Base-by-base conservation (phyloP, 30 jellyfish, hydroid and myxozoan species). In the Clytia hemisphaerica region DNA sequence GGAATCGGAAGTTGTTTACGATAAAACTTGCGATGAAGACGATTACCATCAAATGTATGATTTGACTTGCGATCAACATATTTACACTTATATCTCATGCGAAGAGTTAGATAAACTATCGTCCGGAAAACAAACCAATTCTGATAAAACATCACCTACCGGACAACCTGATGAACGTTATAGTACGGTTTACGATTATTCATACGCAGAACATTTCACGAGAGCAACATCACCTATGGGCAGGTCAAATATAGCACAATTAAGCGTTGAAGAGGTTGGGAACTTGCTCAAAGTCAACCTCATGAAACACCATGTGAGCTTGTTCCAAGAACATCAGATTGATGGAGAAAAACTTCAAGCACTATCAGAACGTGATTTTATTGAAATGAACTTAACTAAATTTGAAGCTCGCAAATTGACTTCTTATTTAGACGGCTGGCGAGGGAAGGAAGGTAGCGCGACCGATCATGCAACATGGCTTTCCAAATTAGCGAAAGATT, bases 361-460 rank as follows among this genome's bases (percentile, higher is more conserved):
- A 65, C 78, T 65, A 24, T 12, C 62, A 2, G 78, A 65, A 48
- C 16, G 35, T 28, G 78, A 65, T 22, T 22, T 65, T 25, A 32
- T 44, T 9, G 16, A 26, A 32, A 65, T 65, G 78, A 44, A 25
- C 9, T 1, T 37, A 0, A 65, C 78, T 18, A 65, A 28, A 28
- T 65, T 65, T 65, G 78, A 65, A 65, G 67, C 78, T 32, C 27
- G 78, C 9, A 65, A 65, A 44, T 48, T 65, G 34, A 32, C 26
- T 22, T 65, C 35, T 44, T 65, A 21, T 48, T 37, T 65, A 4
- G 61, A 65, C 19, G 78, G 78, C 34, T 65, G 78, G 78, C 37
- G 78, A 37, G 37, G 69, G 19, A 65, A 65, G n/a, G 71, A 65
- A 35, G 42, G 35, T 18, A 28, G 16, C 21, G 18, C 3, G 4